A percentile compares a stretch with the other conserved stretches of the same genome.
phyloP scores from a whole-genome alignment of 2,888 invertebrate species.

The Minunthozetes semirufus region DNA sequence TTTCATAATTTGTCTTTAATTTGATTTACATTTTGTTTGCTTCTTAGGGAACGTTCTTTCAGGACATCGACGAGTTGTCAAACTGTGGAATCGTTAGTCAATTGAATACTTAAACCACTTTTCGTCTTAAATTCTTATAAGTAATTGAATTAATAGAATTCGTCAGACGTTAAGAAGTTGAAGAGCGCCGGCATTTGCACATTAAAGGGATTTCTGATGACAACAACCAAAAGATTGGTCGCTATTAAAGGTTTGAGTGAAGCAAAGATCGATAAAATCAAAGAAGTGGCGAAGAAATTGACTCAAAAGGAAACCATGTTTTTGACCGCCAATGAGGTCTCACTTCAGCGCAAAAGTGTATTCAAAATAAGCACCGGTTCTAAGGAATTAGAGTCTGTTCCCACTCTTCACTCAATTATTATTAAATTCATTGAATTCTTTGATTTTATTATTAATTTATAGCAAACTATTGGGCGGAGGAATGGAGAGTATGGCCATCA shows the following conservation, averaged over 20 bases:
- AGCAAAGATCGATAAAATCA: slow-evolving; percentile 69
- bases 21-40: slow-evolving; percentile 42
- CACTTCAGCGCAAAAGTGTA: slow-evolving; percentile 63
- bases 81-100: slow-evolving; percentile 55
- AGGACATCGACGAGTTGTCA: slow-evolving; percentile 63
- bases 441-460: no score
- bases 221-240: slow-evolving; percentile 63
- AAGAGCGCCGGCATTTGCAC: slow-evolving; percentile 71
- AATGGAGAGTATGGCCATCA: slow-evolving; percentile 74
- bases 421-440: neutral
- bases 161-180: slow-evolving; percentile 68
- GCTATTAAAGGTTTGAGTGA: slow-evolving; percentile 68
- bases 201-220: slow-evolving; percentile 73
- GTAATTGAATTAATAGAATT: slow-evolving; percentile 56
- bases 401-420: slow-evolving; percentile 27
- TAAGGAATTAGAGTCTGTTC: slow-evolving; percentile 61
- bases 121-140: no score
- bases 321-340: slow-evolving; percentile 66
- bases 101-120: slow-evolving; percentile 2
- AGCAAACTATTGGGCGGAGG: slow-evolving; percentile 71
- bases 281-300: slow-evolving; percentile 66
- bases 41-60: slow-evolving; percentile 62
- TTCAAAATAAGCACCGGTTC: slow-evolving; percentile 60
- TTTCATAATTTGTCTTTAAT: no score
- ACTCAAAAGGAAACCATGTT: slow-evolving; percentile 57